phyloP scores from a whole-genome alignment of 2,797 vertebrate species.

The Hippopotamyrus pictus region DNA sequence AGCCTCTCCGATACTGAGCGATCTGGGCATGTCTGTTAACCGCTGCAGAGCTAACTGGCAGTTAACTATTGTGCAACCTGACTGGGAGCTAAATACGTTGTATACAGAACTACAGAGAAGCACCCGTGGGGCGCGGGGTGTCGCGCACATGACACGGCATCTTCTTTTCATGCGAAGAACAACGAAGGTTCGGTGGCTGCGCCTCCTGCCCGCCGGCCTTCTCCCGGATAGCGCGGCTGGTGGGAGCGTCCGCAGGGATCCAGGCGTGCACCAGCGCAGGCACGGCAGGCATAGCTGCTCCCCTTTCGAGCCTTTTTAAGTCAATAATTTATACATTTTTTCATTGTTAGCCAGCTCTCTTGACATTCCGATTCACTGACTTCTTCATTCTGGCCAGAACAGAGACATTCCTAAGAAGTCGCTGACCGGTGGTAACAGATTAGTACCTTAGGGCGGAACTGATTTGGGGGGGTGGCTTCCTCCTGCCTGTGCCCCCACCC shows the following conservation, averaged over 20 bases:
- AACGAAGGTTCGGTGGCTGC: not conserved
- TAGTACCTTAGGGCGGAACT: not conserved
- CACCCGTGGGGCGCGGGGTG: not conserved
- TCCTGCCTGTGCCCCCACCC: not conserved
- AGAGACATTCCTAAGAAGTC: conserved; percentile 31
- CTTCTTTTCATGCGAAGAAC: not conserved
- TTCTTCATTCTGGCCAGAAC: conserved; percentile 20
- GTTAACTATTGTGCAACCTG: conserved; percentile 7
- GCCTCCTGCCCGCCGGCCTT: not conserved
- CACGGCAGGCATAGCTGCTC: not conserved
- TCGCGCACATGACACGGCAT: conserved; percentile 17
- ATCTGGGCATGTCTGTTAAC: not conserved
- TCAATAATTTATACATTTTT: conserved; percentile 21
- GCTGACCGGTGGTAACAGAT: conserved; percentile 27
- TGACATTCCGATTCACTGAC: conserved; percentile 33
- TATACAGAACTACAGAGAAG: not conserved
- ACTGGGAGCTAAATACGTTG: not conserved
- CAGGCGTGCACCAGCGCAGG: not conserved
- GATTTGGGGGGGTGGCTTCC: not conserved
- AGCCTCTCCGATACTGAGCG: not conserved
- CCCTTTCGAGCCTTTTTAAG: conserved; percentile 24
- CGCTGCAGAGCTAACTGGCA: not conserved
- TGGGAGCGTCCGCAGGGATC: not conserved
- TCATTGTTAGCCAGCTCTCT: conserved; percentile 19
- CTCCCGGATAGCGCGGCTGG: not conserved